Percentiles rank a stretch among this genome's conserved stretches.
phyloP scores from a whole-genome alignment of 2,113 vertebrate genomes.

The Panthera leo region DNA sequence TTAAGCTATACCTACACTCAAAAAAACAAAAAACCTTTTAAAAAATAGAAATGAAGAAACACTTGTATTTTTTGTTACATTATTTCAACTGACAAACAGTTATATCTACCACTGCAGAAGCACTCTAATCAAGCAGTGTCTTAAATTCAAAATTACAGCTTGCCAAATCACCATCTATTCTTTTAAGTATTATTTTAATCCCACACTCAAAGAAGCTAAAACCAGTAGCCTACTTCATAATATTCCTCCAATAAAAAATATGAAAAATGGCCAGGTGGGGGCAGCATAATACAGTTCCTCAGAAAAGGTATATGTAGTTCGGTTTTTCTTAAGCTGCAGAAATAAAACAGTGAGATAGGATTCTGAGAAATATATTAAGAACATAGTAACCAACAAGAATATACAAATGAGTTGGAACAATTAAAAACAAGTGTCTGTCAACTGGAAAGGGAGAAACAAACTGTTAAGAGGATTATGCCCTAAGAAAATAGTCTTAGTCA shows the following conservation, averaged over 20 bases:
- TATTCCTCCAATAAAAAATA: background rate
- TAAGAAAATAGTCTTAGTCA: background rate
- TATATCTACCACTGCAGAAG: background rate
- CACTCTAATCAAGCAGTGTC: background rate
- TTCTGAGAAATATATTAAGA: background rate
- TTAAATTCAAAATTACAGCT: background rate
- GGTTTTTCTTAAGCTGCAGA: background rate
- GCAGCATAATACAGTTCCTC: slow-evolving; percentile 34
- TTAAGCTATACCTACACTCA: background rate
- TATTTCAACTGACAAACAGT: background rate
- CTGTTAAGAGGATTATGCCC: background rate
- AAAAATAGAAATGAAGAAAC: background rate
- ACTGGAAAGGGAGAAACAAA: background rate
- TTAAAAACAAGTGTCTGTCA: background rate
- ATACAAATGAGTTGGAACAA: background rate
- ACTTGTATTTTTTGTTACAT: background rate
- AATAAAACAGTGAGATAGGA: background rate
- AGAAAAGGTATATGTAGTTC: background rate
- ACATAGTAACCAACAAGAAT: background rate
- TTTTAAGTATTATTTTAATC: background rate
- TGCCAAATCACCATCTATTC: background rate
- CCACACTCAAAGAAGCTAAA: background rate
- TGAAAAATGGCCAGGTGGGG: slow-evolving; percentile 37
- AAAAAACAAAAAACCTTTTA: background rate
- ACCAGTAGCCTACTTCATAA: background rate